These are phyloP conservation scores for Parauchenoglanis ngamensis DNA, from an alignment of 2,797 vertebrate genomes.

Conservation along the genomic window DNA sequence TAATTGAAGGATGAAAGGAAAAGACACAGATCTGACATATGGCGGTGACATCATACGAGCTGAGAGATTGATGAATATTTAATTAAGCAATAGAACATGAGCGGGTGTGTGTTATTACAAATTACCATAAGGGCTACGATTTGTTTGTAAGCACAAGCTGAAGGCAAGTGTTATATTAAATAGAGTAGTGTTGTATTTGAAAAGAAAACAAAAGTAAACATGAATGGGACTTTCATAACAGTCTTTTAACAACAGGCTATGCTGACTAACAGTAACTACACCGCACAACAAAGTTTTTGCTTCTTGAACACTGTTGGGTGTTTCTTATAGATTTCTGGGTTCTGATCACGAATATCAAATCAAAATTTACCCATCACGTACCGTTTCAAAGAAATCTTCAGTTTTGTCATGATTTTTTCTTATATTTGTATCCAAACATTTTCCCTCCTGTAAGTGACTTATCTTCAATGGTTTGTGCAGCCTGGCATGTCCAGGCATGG, in stretches of 20 bases:
- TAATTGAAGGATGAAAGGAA: not conserved
- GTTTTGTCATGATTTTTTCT: no score
- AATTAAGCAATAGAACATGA: not conserved
- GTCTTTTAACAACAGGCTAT: not conserved
- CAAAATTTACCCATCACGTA: no score
- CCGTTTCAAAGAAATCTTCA: no score
- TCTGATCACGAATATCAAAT: no score
- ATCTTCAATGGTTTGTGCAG: no score
- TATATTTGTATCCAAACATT: no score
- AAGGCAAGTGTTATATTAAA: conserved; percentile 1
- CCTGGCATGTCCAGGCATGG: no score
- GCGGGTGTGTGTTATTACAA: not conserved
- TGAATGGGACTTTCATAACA: not conserved
- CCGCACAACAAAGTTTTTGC: no score
- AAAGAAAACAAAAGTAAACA: not conserved
- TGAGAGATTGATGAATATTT: conserved; percentile 15
- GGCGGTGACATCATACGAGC: not conserved
- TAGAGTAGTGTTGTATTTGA: not conserved
- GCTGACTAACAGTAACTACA: not conserved
- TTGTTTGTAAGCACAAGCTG: not conserved
- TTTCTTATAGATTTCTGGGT: no score
- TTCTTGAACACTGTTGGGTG: no score
- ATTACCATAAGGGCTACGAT: not conserved
- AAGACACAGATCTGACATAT: not conserved
- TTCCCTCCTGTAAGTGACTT: no score